Percentiles rank a stretch among this genome's conserved stretches.
Evolutionary conservation across 2,888 invertebrate species (phyloP).

Genomic region (Elmis aenea): DNA sequence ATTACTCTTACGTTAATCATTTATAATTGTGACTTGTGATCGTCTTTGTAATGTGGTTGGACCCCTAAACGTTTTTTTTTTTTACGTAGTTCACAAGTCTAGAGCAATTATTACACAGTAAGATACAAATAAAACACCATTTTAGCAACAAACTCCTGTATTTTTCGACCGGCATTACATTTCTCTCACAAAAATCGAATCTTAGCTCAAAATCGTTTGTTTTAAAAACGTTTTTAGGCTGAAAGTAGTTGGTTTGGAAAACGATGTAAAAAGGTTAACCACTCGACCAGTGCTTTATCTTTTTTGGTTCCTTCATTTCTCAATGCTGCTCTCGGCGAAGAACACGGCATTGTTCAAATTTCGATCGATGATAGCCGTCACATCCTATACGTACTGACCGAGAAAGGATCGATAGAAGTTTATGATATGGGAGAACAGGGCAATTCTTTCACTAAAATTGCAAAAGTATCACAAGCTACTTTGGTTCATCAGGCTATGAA

Average conservation of each 20-base stretch:
- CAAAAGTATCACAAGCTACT: slow-evolving; percentile 67
- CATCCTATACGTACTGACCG: slow-evolving; percentile 84
- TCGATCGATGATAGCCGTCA: slow-evolving; percentile 83
- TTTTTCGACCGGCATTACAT: background rate
- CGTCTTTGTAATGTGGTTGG: too few relatives aligned
- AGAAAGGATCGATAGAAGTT: slow-evolving; percentile 82
- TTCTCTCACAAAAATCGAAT: too few relatives aligned
- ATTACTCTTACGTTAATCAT: too few relatives aligned
- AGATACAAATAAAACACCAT: too few relatives aligned
- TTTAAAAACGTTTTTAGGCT: slow-evolving; percentile 60
- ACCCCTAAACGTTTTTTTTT: too few relatives aligned
- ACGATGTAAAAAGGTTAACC: slow-evolving; percentile 91
- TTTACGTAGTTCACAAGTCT: too few relatives aligned
- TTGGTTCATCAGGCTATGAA: slow-evolving; percentile 72
- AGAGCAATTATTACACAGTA: too few relatives aligned
- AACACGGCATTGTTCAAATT: slow-evolving; percentile 86
- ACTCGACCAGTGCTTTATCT: slow-evolving; percentile 82
- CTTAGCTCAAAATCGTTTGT: too few relatives aligned
- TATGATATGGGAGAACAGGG: slow-evolving; percentile 85
- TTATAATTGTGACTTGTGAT: too few relatives aligned
- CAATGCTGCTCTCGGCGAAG: slow-evolving; percentile 77
- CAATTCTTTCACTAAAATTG: slow-evolving; percentile 64
- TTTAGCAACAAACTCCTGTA: too few relatives aligned
- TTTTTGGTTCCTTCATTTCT: slow-evolving; percentile 87
- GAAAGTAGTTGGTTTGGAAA: slow-evolving; percentile 92